These are phyloP conservation scores for Harpagus bidentatus DNA, from an alignment of 2,113 vertebrate genomes.

Conservation along the genomic window DNA sequence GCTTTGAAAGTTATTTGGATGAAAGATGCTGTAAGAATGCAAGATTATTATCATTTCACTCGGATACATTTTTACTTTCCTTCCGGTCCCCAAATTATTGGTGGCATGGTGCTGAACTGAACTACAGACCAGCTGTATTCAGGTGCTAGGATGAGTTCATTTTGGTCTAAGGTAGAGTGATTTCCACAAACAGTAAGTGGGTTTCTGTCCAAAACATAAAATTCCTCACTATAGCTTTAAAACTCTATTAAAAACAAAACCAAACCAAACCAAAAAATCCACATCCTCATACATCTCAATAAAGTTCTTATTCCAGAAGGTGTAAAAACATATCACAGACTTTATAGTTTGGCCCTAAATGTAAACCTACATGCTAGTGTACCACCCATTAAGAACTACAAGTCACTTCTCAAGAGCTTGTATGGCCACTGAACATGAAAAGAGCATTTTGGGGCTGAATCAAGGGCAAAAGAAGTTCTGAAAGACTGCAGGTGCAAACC, in stretches of 20 bases:
- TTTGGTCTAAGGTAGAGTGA: neutral
- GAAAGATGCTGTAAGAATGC: neutral
- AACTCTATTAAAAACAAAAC: neutral
- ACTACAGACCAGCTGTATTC: neutral
- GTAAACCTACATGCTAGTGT: neutral
- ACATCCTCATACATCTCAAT: neutral
- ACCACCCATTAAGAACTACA: neutral
- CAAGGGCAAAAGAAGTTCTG: neutral
- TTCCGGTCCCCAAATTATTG: neutral
- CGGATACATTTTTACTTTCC: neutral
- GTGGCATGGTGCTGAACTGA: neutral
- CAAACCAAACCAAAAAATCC: neutral
- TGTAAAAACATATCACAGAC: neutral
- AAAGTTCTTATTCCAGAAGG: neutral
- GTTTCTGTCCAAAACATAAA: neutral
- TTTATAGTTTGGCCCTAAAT: neutral
- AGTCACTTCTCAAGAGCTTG: neutral
- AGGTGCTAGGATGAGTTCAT: neutral
- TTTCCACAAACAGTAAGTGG: neutral
- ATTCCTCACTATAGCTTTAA: neutral
- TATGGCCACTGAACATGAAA: neutral
- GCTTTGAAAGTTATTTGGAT: neutral
- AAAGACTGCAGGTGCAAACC: neutral
- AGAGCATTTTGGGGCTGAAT: neutral
- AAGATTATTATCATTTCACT: neutral